Evolutionary conservation across 2,113 vertebrate species (phyloP).

Genomic region (Crotophaga sulcirostris): DNA sequence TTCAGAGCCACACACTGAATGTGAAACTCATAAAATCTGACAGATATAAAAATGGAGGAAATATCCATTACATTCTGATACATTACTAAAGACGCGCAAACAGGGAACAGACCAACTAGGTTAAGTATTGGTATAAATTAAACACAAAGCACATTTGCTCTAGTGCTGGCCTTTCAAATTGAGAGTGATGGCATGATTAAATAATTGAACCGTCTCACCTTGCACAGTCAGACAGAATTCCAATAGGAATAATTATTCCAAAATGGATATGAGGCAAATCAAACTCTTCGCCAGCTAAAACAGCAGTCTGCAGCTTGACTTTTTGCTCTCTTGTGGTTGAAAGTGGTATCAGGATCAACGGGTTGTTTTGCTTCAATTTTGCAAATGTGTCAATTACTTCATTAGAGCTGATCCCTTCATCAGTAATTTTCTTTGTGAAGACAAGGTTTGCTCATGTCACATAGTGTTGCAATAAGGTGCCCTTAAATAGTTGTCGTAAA

Average conservation of each 20-base stretch:
- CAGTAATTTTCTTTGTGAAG: neutral
- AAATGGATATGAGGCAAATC: neutral
- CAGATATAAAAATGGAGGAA: conserved; percentile 32
- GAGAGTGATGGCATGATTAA: conserved; percentile 42
- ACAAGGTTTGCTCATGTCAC: neutral
- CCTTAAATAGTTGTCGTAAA: neutral
- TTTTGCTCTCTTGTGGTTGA: neutral
- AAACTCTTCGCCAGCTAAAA: neutral
- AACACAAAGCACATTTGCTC: conserved; percentile 54
- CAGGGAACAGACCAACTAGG: conserved; percentile 36
- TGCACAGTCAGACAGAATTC: conserved; percentile 41
- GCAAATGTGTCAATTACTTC: neutral
- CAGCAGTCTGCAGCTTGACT: neutral
- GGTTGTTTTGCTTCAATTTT: neutral
- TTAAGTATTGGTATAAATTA: conserved; percentile 66
- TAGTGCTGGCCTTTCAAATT: conserved; percentile 41
- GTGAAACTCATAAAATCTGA: conserved; percentile 6
- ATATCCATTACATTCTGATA: conserved; percentile 21
- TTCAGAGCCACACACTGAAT: neutral
- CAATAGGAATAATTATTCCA: conserved; percentile 27
- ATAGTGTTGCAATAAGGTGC: neutral
- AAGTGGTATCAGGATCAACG: neutral
- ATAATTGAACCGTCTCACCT: conserved; percentile 54
- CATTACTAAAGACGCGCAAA: neutral
- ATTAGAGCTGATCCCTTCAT: neutral